phyloP scores from a whole-genome alignment of 2,888 invertebrate genomes.

The Apantesis nais region DNA sequence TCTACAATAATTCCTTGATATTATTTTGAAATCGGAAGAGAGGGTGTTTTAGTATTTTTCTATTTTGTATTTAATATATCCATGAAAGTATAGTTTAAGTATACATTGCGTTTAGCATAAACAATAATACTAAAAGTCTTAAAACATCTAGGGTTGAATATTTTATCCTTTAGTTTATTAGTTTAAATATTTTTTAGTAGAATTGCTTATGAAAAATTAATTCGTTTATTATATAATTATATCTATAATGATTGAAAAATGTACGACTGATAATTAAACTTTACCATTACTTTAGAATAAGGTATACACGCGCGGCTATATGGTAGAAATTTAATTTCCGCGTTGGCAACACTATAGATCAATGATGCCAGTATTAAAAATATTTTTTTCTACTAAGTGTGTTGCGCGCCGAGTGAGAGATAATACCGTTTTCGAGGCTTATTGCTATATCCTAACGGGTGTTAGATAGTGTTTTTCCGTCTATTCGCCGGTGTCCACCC shows the following conservation, averaged over 20 bases:
- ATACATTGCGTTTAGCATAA: slow-evolving; percentile 10
- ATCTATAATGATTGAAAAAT: slow-evolving; percentile 35
- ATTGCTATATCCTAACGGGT: slow-evolving; percentile 28
- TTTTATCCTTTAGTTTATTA: background rate
- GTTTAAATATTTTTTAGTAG: slow-evolving; percentile 18
- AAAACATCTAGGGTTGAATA: background rate
- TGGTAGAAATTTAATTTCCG: slow-evolving; percentile 39
- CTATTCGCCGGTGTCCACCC: slow-evolving; percentile 94
- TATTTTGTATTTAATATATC: slow-evolving; percentile 16
- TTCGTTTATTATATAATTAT: slow-evolving; percentile 27
- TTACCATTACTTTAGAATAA: slow-evolving; percentile 41
- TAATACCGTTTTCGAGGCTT: slow-evolving; percentile 47
- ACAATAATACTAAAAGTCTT: slow-evolving; percentile 13
- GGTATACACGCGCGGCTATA: slow-evolving; percentile 38
- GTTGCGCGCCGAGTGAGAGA: slow-evolving; percentile 33
- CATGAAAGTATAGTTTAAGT: slow-evolving; percentile 12
- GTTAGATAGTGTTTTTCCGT: slow-evolving; percentile 29
- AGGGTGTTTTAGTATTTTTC: slow-evolving; percentile 16
- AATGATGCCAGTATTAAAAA: slow-evolving; percentile 24
- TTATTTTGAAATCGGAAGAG: slow-evolving; percentile 28
- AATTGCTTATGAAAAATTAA: slow-evolving; percentile 26
- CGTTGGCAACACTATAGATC: slow-evolving; percentile 19
- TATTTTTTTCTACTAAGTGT: slow-evolving; percentile 39
- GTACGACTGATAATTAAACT: slow-evolving; percentile 38
- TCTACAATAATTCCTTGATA: slow-evolving; percentile 30